A percentile compares a stretch with the other conserved stretches of the same genome.
phyloP scores from a whole-genome alignment of 2,797 vertebrate genomes.

The Mormyrus proboscirostris region DNA sequence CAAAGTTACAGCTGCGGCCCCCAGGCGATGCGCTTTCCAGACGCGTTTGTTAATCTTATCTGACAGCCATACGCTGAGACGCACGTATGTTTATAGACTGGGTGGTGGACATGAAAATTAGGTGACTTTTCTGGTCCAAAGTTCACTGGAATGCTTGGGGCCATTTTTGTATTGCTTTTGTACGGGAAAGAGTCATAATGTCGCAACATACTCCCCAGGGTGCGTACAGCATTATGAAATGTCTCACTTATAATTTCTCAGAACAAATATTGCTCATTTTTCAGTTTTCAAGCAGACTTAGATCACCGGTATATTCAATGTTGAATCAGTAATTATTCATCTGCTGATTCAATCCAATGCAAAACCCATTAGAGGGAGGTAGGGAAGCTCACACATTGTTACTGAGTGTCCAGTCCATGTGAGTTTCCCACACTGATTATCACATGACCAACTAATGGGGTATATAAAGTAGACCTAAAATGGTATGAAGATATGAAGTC shows the following conservation, averaged over 20 bases:
- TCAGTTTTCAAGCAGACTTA: constrained; percentile 39
- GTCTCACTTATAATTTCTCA: constrained; percentile 10
- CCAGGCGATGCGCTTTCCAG: background rate
- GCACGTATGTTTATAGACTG: constrained; percentile 20
- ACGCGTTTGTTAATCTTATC: background rate
- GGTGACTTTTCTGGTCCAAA: constrained; percentile 20
- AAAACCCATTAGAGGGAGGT: background rate
- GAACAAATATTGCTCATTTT: background rate
- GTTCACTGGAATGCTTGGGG: background rate
- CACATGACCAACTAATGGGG: background rate
- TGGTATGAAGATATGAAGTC: background rate
- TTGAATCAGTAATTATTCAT: background rate
- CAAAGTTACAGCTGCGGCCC: too few species aligned
- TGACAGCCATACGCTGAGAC: background rate
- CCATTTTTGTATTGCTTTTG: background rate
- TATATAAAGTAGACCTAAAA: background rate
- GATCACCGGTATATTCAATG: constrained; percentile 33
- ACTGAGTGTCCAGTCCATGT: background rate
- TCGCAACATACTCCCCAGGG: constrained; percentile 23
- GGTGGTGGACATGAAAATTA: background rate
- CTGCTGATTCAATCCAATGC: background rate
- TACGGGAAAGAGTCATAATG: background rate
- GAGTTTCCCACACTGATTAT: background rate
- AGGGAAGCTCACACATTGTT: background rate
- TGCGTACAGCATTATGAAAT: background rate